phyloP scores from a whole-genome alignment of 2,113 vertebrate species.

The Pipa parva region DNA sequence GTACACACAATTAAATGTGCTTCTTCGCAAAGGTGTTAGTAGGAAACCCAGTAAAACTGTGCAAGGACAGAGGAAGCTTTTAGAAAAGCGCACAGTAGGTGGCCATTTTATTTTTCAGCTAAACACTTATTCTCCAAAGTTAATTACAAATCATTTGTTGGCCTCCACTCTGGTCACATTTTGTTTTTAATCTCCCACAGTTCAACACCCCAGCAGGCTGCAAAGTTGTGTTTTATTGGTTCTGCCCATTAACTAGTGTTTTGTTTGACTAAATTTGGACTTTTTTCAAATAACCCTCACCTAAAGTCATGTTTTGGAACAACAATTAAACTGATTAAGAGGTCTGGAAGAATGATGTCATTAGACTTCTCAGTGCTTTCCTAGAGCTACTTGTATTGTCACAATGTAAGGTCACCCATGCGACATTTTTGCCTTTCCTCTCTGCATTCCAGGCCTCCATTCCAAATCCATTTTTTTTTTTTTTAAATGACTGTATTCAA shows the following conservation, averaged over 20 bases:
- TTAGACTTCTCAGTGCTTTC: slow-evolving; percentile 36
- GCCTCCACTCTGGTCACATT: slow-evolving; percentile 51
- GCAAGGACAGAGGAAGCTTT: slow-evolving; percentile 13
- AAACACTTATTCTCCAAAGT: slow-evolving; percentile 51
- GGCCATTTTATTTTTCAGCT: slow-evolving; percentile 43
- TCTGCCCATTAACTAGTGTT: slow-evolving; percentile 50
- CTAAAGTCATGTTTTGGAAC: not conserved
- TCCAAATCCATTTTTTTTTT: too few relatives aligned
- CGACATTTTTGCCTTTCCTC: not conserved
- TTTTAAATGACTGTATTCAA: too few relatives aligned
- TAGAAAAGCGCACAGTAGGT: slow-evolving; percentile 38
- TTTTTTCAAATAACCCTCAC: slow-evolving; percentile 45
- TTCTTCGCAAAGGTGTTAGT: slow-evolving; percentile 20
- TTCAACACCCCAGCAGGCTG: slow-evolving; percentile 50
- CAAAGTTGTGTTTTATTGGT: slow-evolving; percentile 55
- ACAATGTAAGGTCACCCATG: not conserved
- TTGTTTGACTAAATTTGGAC: slow-evolving; percentile 41
- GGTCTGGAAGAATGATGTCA: slow-evolving; percentile 18
- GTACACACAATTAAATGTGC: not conserved
- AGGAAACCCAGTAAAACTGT: slow-evolving; percentile 25
- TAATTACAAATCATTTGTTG: slow-evolving; percentile 63
- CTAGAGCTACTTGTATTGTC: not conserved
- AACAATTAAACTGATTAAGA: slow-evolving; percentile 57
- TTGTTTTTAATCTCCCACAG: slow-evolving; percentile 50
- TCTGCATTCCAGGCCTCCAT: too few relatives aligned